Evolutionary conservation across 1,140 invertebrate genomes (phyloP).

Genomic region (Drosophila albomicans): DNA sequence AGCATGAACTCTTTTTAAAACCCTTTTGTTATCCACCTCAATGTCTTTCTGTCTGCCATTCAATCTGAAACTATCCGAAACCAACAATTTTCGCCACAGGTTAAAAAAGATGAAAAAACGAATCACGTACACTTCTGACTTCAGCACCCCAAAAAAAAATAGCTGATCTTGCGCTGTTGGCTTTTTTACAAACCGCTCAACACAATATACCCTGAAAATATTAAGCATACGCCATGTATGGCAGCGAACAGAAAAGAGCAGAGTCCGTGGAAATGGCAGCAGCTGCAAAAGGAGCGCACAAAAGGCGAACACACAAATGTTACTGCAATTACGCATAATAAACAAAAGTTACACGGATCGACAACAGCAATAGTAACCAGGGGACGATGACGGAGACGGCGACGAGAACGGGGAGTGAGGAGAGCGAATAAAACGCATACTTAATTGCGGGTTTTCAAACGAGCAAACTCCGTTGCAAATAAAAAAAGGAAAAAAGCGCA

Average conservation of each 20-base stretch:
- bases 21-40: constrained; percentile 43
- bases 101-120: constrained; percentile 1
- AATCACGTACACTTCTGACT: constrained; percentile 4
- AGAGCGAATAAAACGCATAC: constrained; percentile 60
- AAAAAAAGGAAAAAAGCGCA: constrained; percentile 48
- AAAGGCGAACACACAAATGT: constrained; percentile 67
- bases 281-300: constrained; percentile 75
- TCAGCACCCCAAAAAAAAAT: constrained; percentile 2
- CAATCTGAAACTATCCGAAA: constrained; percentile 20
- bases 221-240: constrained; percentile 69
- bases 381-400: constrained; percentile 9
- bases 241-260: constrained; percentile 33
- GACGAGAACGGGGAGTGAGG: background rate
- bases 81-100: constrained; percentile 75
- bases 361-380: constrained; percentile 19
- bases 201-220: constrained; percentile 34
- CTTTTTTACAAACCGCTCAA: background rate
- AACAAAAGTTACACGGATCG: constrained; percentile 78
- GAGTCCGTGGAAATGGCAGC: constrained; percentile 56
- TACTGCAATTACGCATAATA: constrained; percentile 84
- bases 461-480: constrained; percentile 61
- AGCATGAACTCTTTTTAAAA: constrained; percentile 12
- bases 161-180: constrained; percentile 5
- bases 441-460: constrained; percentile 80
- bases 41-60: background rate